Evolutionary conservation across 2,888 invertebrate genomes (phyloP), one percentile per base, ranked within the genome.

Genomic region (Drosophila phalerata): DNA sequence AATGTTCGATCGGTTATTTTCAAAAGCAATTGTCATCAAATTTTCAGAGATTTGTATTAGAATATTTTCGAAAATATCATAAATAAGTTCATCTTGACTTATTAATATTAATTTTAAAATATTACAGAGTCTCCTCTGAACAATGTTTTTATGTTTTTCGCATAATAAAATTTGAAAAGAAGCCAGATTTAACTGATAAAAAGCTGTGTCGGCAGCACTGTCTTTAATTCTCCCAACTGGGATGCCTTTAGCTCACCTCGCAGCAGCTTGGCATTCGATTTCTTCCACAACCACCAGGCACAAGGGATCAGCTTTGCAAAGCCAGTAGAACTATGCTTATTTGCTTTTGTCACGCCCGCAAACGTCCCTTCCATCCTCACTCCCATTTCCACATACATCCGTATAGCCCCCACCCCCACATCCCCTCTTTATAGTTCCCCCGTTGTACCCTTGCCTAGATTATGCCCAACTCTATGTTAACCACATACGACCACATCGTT

Each of bases 401-500:
- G 28, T 28, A 8, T 28, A 5, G 28, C 8, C 5, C 11, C 11
- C 15, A 47, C 49, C 17, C 5, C 0, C 30, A 28, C 28, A 6
- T 28, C 37, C 57, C 1, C 43, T 28, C 34, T 13, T 34, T 6
- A 17, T 37, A 30, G 9, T 9, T 28, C 19, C 28, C 10, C 38
- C 40, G n/a, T 15, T 25, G n/a, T 22, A 57, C 47, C 48, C 37
- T 47, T 38, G 25, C 37, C 55, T 47, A 52, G 42, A 53, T 48
- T 40, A 63, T 38, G 13, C 57, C 38, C 47, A 52, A 77, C 81
- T 65, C 87, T 57, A 77, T 73, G 84, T 74, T 77, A 89, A 85
- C 85, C 89, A 85, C 89, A 84, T 69, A 81, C 82, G 81, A 89
- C 85, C 89, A 84, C 91, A 90, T 91, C 90, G 90, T 91, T 91